These are phyloP conservation scores for Nemapogon koenigi DNA, from an alignment of 2,888 invertebrate species.

Conservation along the genomic window DNA sequence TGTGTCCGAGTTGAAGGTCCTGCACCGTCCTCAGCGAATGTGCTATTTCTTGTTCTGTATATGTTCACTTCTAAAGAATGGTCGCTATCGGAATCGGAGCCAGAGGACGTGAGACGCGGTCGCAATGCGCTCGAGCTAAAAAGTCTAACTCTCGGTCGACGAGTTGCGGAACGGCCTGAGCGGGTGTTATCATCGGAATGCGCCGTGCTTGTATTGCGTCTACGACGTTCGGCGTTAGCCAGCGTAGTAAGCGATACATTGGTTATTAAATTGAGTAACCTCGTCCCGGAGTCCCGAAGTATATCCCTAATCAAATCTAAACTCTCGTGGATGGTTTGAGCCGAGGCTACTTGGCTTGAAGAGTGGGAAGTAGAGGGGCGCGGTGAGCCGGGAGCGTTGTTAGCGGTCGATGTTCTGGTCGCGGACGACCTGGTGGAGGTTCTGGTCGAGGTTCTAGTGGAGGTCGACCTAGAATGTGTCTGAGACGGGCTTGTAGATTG, in stretches of 20 bases:
- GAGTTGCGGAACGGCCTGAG: conserved; percentile 18
- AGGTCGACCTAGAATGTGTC: background rate
- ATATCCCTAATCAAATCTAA: conserved; percentile 54
- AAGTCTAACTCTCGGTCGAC: conserved; percentile 28
- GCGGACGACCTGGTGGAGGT: background rate
- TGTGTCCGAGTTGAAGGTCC: background rate
- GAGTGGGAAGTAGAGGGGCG: conserved; percentile 29
- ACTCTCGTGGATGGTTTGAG: conserved; percentile 50
- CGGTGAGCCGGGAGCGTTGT: conserved; percentile 13
- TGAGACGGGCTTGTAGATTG: too few species aligned
- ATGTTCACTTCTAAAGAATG: conserved; percentile 47
- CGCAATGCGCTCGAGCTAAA: conserved; percentile 28
- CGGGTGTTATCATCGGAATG: conserved; percentile 12
- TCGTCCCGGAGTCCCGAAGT: conserved; percentile 51
- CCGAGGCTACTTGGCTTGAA: conserved; percentile 38
- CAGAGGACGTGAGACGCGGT: conserved; percentile 35
- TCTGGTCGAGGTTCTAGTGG: background rate
- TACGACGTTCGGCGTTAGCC: conserved; percentile 32
- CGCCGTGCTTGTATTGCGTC: conserved; percentile 14
- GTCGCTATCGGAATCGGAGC: conserved; percentile 51
- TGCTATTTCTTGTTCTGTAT: conserved; percentile 42
- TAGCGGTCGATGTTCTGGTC: background rate
- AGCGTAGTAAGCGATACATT: conserved; percentile 50
- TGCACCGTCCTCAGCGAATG: conserved; percentile 20
- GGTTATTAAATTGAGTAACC: conserved; percentile 50